Percentiles rank a stretch among this genome's conserved stretches.
Conservation (phyloP, 2,113 vertebrate genomes). For the Candoia aspera region DNA sequence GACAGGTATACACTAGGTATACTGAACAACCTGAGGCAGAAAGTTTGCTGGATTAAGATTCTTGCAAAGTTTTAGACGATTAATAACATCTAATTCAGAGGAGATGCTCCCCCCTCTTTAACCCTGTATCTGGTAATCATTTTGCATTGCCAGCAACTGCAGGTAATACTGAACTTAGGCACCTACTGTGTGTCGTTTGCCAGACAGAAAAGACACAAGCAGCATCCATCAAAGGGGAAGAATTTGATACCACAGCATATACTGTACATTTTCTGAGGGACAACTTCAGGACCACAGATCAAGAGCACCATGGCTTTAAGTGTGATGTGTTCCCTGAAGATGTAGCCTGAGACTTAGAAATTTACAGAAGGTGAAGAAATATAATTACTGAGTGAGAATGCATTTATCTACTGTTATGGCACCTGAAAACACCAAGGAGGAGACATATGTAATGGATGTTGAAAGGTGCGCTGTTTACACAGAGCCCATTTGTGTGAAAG, state of each 20-base stretch:
- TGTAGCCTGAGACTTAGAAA: not conserved
- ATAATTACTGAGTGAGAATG: not conserved
- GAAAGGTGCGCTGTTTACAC: not conserved
- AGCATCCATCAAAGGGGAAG: not conserved
- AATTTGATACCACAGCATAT: not conserved
- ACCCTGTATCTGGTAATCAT: not conserved
- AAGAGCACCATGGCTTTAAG: not conserved
- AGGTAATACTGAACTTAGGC: not conserved
- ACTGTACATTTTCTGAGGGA: not conserved
- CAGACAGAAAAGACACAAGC: not conserved
- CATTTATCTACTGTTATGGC: not conserved
- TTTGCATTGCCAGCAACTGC: not conserved
- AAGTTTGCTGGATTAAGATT: not conserved
- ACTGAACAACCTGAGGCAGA: not conserved
- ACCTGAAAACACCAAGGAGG: not conserved
- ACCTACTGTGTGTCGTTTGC: not conserved
- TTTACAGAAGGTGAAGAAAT: not conserved
- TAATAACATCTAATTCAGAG: not conserved
- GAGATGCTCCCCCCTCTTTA: not conserved
- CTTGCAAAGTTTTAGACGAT: not conserved
- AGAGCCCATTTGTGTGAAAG: not conserved
- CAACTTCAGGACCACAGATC: not conserved
- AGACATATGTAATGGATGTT: not conserved
- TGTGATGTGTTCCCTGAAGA: not conserved
- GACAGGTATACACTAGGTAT: not conserved